Percentiles rank a stretch among this genome's conserved stretches.
Conservation (phyloP, 2,797 vertebrate species). For the Diglossa cyanea region DNA sequence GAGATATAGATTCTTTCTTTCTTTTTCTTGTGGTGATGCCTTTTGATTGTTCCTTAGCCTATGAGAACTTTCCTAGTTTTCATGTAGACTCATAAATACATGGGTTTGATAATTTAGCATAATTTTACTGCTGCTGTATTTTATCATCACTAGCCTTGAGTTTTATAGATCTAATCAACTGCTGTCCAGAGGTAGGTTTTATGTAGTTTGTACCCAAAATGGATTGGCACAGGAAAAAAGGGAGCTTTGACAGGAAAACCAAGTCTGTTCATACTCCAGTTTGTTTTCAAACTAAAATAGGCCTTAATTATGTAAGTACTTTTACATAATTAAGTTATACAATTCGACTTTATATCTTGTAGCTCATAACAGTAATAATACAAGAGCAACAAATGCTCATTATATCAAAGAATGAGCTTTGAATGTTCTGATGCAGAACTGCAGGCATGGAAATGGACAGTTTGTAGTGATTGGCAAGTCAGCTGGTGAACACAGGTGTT, state of each 20-base stretch:
- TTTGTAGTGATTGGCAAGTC: neutral
- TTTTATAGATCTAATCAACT: neutral
- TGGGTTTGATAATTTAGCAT: neutral
- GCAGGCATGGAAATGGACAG: neutral
- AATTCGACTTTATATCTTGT: neutral
- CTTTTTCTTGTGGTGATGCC: neutral
- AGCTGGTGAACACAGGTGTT: constrained; percentile 7
- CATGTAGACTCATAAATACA: neutral
- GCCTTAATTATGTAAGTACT: neutral
- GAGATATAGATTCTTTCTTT: neutral
- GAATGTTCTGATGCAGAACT: neutral
- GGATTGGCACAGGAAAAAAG: neutral
- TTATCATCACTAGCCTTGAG: neutral
- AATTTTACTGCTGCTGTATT: neutral
- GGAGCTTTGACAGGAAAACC: neutral
- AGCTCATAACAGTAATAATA: neutral
- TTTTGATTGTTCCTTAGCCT: neutral
- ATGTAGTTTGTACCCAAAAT: neutral
- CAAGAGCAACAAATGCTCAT: neutral
- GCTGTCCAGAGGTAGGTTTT: neutral
- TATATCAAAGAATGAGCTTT: neutral
- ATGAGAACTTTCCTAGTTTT: neutral
- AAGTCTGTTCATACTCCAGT: neutral
- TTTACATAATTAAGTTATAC: neutral
- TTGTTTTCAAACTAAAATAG: neutral